Evolutionary conservation across 2,888 invertebrate genomes (phyloP), one percentile per base, ranked within the genome.

Genomic region (Phlogophora meticulosa): DNA sequence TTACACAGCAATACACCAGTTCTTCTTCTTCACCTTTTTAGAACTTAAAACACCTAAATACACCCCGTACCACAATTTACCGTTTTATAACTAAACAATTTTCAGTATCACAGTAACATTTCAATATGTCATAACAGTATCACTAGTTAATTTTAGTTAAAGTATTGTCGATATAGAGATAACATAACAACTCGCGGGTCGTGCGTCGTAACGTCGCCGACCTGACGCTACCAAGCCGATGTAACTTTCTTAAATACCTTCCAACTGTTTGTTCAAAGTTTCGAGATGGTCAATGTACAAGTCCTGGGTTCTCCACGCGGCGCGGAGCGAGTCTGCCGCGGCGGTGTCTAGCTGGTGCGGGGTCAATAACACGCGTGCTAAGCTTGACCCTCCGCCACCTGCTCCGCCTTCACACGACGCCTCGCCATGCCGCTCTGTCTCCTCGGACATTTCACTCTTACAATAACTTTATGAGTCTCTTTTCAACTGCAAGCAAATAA

Each of bases 221-320:
- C 91, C 91, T 88, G 90, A 88, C 96, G 91, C 94, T 93, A 94
- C 92, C 92, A 93, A 94, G 93, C 91, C 94, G 93, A 90, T 85
- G 80, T 77, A 93, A 93, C 90, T 93, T 92, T 92, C 94, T 92
- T 95, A 94, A 96, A 96, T 97, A 97, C 97, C 97, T 97, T 97
- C 97, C 96, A 97, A 96, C 96, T 96, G 96, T 95, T 97, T 96
- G 93, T 96, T 96, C 95, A 97, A 97, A 84, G 97, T 95, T 96
- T 98, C 97, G 93, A 98, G 96, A 88, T 96, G 96, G 91, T 97
- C 97, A 94, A 97, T 96, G 96, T 97, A 98, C 90, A 96, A 96
- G 94, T 97, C 97, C 96, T 97, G 97, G 92, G 96, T 96, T 92
- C 96, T 96, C 97, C 97, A 97, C 88, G 97, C 96, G 91, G 96